Conservation (phyloP, 2,113 vertebrate species). For the Eptesicus fuscus region DNA sequence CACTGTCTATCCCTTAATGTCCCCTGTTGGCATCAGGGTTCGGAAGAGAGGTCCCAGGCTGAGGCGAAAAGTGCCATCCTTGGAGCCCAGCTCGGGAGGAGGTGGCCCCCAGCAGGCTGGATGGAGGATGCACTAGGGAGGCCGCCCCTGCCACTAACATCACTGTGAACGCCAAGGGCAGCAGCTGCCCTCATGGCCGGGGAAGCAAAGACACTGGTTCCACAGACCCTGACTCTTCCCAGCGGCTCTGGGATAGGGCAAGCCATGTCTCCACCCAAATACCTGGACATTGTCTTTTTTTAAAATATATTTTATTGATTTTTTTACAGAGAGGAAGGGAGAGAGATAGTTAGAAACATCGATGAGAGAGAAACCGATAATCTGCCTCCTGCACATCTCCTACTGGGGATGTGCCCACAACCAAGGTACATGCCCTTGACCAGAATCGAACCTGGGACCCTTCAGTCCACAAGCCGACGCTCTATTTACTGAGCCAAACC, state of each 20-base stretch:
- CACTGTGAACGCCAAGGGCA: not conserved
- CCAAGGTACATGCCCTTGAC: too few species aligned
- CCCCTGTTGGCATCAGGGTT: not conserved
- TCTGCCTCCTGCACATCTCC: too few species aligned
- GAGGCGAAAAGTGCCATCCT: not conserved
- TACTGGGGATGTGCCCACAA: too few species aligned
- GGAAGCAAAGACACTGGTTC: not conserved
- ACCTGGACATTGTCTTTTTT: not conserved
- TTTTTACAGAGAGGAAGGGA: too few species aligned
- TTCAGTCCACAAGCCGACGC: too few species aligned
- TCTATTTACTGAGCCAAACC: too few species aligned
- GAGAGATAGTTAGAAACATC: too few species aligned
- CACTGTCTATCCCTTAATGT: not conserved
- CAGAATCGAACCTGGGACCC: too few species aligned
- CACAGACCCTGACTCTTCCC: not conserved
- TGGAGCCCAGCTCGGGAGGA: not conserved
- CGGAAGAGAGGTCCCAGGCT: not conserved
- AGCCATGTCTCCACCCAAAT: not conserved
- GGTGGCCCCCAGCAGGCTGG: not conserved
- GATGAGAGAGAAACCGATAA: too few species aligned
- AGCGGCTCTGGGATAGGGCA: not conserved
- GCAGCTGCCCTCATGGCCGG: not conserved
- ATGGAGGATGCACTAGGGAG: rapidly evolving
- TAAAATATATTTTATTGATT: too few species aligned
- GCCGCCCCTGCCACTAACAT: not conserved